Evolutionary conservation across 2,113 vertebrate genomes (phyloP).

Genomic region (Butorides virescens): DNA sequence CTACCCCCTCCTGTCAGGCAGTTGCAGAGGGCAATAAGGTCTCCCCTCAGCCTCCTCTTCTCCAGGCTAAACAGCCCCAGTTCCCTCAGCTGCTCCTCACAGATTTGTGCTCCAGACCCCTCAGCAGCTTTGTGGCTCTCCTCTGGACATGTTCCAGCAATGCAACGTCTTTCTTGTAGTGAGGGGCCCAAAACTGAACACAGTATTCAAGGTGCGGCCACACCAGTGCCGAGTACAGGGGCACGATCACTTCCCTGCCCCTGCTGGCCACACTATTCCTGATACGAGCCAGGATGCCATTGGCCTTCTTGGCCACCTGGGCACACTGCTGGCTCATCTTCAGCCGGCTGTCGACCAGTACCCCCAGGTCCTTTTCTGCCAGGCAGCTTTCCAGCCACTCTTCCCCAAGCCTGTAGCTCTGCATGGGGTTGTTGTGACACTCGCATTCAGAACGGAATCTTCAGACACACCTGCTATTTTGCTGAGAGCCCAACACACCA

Average conservation of each 20-base stretch:
- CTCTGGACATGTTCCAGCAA: background rate
- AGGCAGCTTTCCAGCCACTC: background rate
- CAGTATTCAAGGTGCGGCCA: background rate
- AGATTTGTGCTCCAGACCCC: background rate
- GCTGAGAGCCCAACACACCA: background rate
- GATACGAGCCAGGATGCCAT: background rate
- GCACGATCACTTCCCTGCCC: background rate
- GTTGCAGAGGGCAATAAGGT: background rate
- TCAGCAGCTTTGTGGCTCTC: background rate
- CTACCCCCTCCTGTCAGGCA: background rate
- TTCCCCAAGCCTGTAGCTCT: background rate
- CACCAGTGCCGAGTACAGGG: background rate
- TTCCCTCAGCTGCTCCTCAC: background rate
- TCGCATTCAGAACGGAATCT: background rate
- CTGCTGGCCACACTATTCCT: background rate
- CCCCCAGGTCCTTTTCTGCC: background rate
- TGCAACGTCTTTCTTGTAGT: background rate
- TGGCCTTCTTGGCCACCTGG: background rate
- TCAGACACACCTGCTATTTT: rapidly evolving
- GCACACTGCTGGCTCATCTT: background rate
- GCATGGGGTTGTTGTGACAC: background rate
- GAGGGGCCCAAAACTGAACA: background rate
- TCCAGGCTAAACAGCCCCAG: background rate
- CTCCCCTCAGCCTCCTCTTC: background rate
- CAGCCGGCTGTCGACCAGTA: background rate